Base-by-base conservation (phyloP, 2,888 invertebrate species). In the Pycnomerus fuliginosus region DNA sequence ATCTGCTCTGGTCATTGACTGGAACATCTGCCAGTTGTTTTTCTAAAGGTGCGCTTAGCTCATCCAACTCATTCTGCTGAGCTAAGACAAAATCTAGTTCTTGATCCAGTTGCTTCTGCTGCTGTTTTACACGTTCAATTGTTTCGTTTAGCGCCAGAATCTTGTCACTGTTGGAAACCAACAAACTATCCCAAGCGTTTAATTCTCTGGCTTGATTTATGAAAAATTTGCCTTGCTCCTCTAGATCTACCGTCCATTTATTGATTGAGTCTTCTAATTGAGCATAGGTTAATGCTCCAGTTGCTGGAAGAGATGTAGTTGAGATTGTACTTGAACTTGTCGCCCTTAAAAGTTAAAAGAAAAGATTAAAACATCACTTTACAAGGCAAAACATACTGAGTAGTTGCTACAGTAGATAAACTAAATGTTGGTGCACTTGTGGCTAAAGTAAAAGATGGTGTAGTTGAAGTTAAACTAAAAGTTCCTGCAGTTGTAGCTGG, bases 161-260 rank as follows among this genome's bases (percentile, higher is more conserved):
- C 84, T 94, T 95, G 53, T 95, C 93, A 12, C 93, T 94, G 68
- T 96, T 96, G 14, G 84, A 81, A 40, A 94, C 89, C 1, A 97
- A 78, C 24, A 94, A 75, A 51, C 88, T 80, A 67, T 98, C 97
- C 96, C 97, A 97, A 0, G 91, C 90, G 71, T 97, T 97, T 41
- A 97, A 84, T 72, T 95, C 92, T 2, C 91, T 90, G 0, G 96
- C 96, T 70, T 96, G 96, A 69, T 92, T 90, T 45, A 92, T 83
- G 67, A 96, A 97, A 0, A 87, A 82, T 67, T 88, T 89, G 67
- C 96, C 95, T 65, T 95, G 94, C 54, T 94, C 93, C 55, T 94
- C 92, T 23, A 97, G 70, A 60, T 95, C 94, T 1, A 89, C 69
- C 0, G 88, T 92, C 94, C 95, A 97, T 70, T 96, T 93, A 72